Base-by-base conservation (phyloP, 2,797 vertebrate genomes). In the Diceros bicornis region DNA sequence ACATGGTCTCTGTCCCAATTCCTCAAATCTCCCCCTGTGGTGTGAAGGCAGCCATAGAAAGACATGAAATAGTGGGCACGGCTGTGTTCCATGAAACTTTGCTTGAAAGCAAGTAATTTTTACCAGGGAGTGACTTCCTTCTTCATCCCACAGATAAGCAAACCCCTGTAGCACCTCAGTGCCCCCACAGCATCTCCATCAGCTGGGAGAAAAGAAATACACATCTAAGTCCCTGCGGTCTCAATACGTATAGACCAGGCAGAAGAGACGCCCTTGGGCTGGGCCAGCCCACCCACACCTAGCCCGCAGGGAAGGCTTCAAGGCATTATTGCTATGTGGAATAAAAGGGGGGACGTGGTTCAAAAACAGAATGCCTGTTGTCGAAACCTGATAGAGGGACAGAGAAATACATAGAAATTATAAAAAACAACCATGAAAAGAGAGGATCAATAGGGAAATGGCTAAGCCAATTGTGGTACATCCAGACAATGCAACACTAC, bases 1-100 rank as follows among this genome's bases (percentile, higher is more conserved):
- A 0, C 16, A 0, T 0, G 16, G 37, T 23, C 8, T 50, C 72
- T 25, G 8, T 32, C 0, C 0, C 17, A 23, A 0, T 9, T 8
- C 78, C 72, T 37, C 62, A 9, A 7, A 44, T 4, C 62, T 29
- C 18, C 62, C 5, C 62, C 5, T 2, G 27, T 17, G 0, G 47
- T 1, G 0, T 52, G 50, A 16, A 52, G 14, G 50, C 13, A 52
- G 50, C 50, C 50, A 52, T 13, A 14, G 50, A 14, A 52, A 52
- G 12, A 52, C 50, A 16, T 13, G 3, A 13, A 52, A 14, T 52
- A 52, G 50, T 52, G 50, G 50, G 50, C 14, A 12, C 13, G 50
- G 50, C 50, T 52, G 50, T 1, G 7, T 41, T 47, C 47, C 21
- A 0, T 0, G 14, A 41, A 77, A 14, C 13, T 6, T 34, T 34